phyloP scores from a whole-genome alignment of 2,797 vertebrate species.

The Gambusia yucatana region DNA sequence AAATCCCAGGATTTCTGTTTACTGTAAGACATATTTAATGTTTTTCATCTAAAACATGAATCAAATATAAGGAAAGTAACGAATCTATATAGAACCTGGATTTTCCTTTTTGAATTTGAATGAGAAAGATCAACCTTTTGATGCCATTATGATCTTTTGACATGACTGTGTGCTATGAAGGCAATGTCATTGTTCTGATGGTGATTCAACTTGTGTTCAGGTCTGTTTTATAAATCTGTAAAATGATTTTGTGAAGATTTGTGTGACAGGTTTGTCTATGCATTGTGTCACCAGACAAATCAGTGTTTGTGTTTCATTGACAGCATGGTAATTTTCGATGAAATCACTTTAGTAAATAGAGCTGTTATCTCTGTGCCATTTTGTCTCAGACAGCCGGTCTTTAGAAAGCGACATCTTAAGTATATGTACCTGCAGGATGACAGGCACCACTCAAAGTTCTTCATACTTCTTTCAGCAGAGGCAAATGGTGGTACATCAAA shows the following conservation, averaged over 20 bases:
- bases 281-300: slow-evolving; percentile 61
- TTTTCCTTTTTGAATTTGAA: background rate
- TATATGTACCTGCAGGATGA: slow-evolving; percentile 58
- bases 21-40: background rate
- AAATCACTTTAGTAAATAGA: slow-evolving; percentile 77
- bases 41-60: background rate
- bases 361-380: slow-evolving; percentile 72
- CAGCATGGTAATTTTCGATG: slow-evolving; percentile 65
- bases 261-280: slow-evolving; percentile 32
- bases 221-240: slow-evolving; percentile 21
- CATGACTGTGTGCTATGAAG: background rate
- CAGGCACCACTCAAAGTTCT: slow-evolving; percentile 60
- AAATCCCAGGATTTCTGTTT: background rate
- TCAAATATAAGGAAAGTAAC: no score
- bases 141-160: background rate
- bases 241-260: slow-evolving; percentile 21
- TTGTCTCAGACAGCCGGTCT: slow-evolving; percentile 65
- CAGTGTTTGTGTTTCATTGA: slow-evolving; percentile 61
- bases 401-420: slow-evolving; percentile 69
- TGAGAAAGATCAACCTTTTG: background rate
- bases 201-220: slow-evolving; percentile 12
- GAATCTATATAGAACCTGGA: background rate
- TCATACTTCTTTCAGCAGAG: slow-evolving; percentile 53
- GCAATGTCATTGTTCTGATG: background rate
- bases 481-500: slow-evolving; percentile 58